Evolutionary conservation across 2,888 invertebrate genomes (phyloP).

Genomic region (Macrosiphum euphorbiae): DNA sequence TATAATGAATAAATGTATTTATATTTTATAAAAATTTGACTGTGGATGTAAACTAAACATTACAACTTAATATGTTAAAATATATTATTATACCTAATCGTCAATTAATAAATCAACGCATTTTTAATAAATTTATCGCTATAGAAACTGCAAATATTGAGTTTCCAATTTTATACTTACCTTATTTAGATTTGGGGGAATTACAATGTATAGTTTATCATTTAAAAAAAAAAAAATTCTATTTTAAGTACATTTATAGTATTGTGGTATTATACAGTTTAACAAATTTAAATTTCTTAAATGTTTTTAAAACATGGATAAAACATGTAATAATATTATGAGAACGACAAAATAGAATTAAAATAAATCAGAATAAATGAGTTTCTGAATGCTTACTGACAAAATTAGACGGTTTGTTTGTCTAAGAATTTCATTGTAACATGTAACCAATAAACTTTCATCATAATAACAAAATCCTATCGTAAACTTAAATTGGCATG

Average conservation of each 20-base stretch:
- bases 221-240: background rate
- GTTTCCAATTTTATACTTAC: background rate
- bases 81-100: background rate
- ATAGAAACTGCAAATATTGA: background rate
- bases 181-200: background rate
- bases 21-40: background rate
- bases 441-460: background rate
- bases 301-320: background rate
- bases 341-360: background rate
- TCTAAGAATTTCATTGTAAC: background rate
- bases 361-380: background rate
- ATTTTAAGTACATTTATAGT: background rate
- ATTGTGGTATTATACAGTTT: background rate
- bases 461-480: background rate
- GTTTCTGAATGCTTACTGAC: background rate
- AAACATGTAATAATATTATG: background rate
- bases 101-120: background rate
- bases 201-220: background rate
- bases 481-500: conserved; percentile 20
- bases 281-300: background rate
- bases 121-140: background rate
- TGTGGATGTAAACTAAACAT: background rate
- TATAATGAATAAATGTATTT: background rate
- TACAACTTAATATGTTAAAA: background rate
- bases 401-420: background rate